A percentile compares a stretch with the other conserved stretches of the same genome.
Evolutionary conservation across 2,113 vertebrate species (phyloP).

Genomic region (Cheirogaleus medius): DNA sequence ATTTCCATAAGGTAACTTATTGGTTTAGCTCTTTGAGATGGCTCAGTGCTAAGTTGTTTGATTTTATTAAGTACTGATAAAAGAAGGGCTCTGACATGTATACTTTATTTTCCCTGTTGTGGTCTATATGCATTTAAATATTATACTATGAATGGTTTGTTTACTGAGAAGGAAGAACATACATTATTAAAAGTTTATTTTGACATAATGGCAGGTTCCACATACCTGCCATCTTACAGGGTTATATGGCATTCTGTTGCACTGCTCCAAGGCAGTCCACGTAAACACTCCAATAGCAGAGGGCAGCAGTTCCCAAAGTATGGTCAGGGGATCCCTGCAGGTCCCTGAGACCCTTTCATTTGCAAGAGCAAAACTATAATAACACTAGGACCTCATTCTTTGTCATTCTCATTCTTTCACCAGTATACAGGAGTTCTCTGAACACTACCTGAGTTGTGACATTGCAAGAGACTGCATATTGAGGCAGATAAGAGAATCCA

Average conservation of each 20-base stretch:
- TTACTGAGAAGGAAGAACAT: background rate
- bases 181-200: background rate
- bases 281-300: no score
- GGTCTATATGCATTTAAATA: background rate
- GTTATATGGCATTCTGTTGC: background rate
- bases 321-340: background rate
- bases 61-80: background rate
- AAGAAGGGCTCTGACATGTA: background rate
- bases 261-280: fast-evolving
- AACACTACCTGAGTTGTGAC: background rate
- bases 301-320: background rate
- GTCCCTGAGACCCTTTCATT: background rate
- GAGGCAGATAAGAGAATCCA: background rate
- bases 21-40: background rate
- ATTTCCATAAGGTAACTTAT: background rate
- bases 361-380: background rate
- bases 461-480: background rate
- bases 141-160: background rate
- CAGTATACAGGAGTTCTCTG: background rate
- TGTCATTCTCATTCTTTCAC: background rate
- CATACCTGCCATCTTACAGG: background rate
- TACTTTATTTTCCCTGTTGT: background rate
- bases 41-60: background rate
- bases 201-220: background rate
- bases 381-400: background rate